Percentiles rank a stretch among this genome's conserved stretches.
phyloP scores from a whole-genome alignment of 2,797 vertebrate genomes.

The Ceryle rudis region DNA sequence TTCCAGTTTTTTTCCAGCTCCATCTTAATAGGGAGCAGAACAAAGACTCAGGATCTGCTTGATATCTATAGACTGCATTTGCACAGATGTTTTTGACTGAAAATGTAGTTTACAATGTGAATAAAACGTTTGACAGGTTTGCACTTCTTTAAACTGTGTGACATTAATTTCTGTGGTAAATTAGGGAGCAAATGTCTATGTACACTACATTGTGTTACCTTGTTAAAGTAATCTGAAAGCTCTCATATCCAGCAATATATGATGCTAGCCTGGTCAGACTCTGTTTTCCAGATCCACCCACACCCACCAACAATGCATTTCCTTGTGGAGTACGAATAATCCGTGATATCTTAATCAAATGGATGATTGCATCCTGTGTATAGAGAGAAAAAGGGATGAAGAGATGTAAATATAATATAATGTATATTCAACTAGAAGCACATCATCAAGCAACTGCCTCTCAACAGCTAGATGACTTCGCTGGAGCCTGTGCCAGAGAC shows the following conservation, averaged over 20 bases:
- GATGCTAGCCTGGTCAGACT: slow-evolving; percentile 86
- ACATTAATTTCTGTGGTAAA: not conserved
- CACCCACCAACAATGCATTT: slow-evolving; percentile 88
- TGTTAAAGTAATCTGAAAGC: slow-evolving; percentile 87
- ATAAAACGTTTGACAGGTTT: not conserved
- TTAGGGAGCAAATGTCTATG: not conserved
- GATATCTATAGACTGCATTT: not conserved
- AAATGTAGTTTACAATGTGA: not conserved
- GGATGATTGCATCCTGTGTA: slow-evolving; percentile 85
- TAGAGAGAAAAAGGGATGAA: slow-evolving; percentile 10
- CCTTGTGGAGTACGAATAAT: slow-evolving; percentile 85
- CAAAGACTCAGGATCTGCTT: not conserved
- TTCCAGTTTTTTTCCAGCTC: not conserved
- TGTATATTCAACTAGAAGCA: not conserved
- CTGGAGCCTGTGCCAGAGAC: not conserved
- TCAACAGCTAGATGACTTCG: not conserved
- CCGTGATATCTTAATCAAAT: slow-evolving; percentile 86
- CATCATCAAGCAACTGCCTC: not conserved
- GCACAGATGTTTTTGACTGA: not conserved
- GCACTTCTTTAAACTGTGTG: not conserved
- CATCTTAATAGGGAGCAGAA: not conserved
- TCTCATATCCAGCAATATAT: slow-evolving; percentile 86
- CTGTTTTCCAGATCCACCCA: slow-evolving; percentile 89
- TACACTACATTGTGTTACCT: slow-evolving; percentile 68
- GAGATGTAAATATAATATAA: not conserved